Base-by-base conservation (phyloP, 2,888 invertebrate genomes). In the Baccha elongata region DNA sequence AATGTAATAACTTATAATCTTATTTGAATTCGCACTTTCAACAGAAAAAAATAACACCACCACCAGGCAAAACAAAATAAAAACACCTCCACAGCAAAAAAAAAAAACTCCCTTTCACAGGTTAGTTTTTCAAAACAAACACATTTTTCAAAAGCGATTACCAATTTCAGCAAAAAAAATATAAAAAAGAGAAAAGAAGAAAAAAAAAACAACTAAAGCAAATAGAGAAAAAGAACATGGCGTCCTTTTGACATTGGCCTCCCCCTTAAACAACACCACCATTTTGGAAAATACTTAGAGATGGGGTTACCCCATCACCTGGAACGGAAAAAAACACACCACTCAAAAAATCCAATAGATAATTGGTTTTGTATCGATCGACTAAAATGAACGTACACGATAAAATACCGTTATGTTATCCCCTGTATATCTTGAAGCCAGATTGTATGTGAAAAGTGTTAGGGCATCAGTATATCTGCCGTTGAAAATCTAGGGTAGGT, bases 201-300 rank as follows among this genome's bases (percentile, higher is more conserved):
- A 32, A 23, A 26, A 17, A 11, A n/a, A n/a, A n/a, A n/a, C n/a
- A n/a, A n/a, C n/a, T n/a, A n/a, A n/a, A n/a, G n/a, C n/a, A n/a
- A n/a, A n/a, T n/a, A n/a, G 10, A 32, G 48, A 53, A 50, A 37
- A 44, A n/a, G n/a, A n/a, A 68, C 48, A 60, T 46, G 52, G 53
- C 74, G 74, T 69, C 80, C 80, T 69, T 80, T 80, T 80, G 74
- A 80, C 74, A 69, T 74, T 74, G 69, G 58, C 55, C 69, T 64
- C 37, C 17, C 67, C 11, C 35, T 11, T 6, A 4, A 35, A 4
- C 0, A 35, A 4, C 0, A 6, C 19, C 37, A 10, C 58, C 48
- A 15, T 17, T 21, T 17, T n/a, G 29, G 29, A 8, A n/a, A 19
- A 44, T 60, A 60, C 32, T 60, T 44, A 44, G 11, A n/a, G n/a